A percentile compares a stretch with the other conserved stretches of the same genome.
phyloP scores from a whole-genome alignment of 2,888 invertebrate species.

The Andrena trimmerana region DNA sequence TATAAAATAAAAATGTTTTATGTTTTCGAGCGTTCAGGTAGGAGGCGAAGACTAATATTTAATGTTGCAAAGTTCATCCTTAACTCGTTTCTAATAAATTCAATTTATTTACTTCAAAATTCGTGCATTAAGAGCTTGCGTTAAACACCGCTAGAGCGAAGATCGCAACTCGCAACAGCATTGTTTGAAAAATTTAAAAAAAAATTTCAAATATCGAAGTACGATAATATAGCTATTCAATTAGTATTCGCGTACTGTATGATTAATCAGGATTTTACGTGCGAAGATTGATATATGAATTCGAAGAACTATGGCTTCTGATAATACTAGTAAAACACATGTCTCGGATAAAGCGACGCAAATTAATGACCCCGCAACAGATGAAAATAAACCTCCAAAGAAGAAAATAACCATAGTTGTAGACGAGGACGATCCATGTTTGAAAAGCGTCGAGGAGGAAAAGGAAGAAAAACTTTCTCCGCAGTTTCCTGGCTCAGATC shows the following conservation, averaged over 20 bases:
- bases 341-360: background rate
- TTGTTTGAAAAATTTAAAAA: background rate
- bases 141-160: too few relatives aligned
- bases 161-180: too few relatives aligned
- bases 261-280: background rate
- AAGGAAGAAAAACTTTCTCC: background rate
- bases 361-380: background rate
- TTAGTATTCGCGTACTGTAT: background rate
- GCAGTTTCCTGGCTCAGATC: constrained; percentile 68
- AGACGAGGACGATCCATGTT: constrained; percentile 74
- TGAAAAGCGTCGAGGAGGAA: constrained; percentile 25
- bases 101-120: too few relatives aligned
- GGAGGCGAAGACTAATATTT: too few relatives aligned
- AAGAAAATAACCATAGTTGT: constrained; percentile 62
- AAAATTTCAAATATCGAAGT: background rate
- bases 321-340: background rate
- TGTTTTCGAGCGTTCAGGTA: too few relatives aligned
- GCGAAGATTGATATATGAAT: constrained; percentile 1
- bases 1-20: too few relatives aligned
- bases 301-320: constrained; percentile 13
- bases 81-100: too few relatives aligned
- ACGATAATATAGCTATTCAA: background rate
- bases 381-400: constrained; percentile 1
- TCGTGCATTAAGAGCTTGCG: too few relatives aligned
- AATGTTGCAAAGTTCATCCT: too few relatives aligned